Conservation (phyloP, 2,797 vertebrate genomes). For the Crypturellus tataupa region DNA sequence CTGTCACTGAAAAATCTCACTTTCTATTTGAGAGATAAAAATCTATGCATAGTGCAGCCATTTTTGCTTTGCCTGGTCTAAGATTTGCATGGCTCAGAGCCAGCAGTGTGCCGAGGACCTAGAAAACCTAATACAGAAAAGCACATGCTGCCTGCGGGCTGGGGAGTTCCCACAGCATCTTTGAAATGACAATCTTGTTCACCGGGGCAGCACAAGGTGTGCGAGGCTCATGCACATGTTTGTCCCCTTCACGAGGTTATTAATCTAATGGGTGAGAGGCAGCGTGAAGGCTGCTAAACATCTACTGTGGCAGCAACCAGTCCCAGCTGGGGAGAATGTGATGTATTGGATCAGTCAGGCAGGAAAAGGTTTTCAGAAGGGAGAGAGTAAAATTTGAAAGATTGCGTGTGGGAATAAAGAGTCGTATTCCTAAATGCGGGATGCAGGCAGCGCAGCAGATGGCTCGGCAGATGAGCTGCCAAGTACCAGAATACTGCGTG, state of each 20-base stretch:
- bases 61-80: slow-evolving; percentile 50
- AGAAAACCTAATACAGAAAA: not conserved
- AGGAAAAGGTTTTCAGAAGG: slow-evolving; percentile 21
- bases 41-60: slow-evolving; percentile 23
- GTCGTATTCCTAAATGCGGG: not conserved
- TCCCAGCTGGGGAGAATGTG: slow-evolving; percentile 1
- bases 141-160: slow-evolving; percentile 20
- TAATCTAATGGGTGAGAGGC: slow-evolving; percentile 15
- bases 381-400: slow-evolving; percentile 34
- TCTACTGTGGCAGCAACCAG: not conserved
- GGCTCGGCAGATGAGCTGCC: slow-evolving; percentile 61
- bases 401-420: slow-evolving; percentile 19
- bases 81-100: slow-evolving; percentile 56
- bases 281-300: not conserved
- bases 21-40: slow-evolving; percentile 63
- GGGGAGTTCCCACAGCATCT: not conserved
- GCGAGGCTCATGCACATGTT: not conserved
- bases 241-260: not conserved
- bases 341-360: slow-evolving; percentile 10
- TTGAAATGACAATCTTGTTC: not conserved
- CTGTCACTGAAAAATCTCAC: slow-evolving; percentile 53
- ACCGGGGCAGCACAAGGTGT: not conserved
- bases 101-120: not conserved
- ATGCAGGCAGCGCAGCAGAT: slow-evolving; percentile 30
- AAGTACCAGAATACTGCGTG: not conserved